Percentiles rank a stretch among this genome's conserved stretches.
These are phyloP conservation scores for Rhynchotus rufescens DNA, from an alignment of 2,797 vertebrate genomes.

Conservation along the genomic window DNA sequence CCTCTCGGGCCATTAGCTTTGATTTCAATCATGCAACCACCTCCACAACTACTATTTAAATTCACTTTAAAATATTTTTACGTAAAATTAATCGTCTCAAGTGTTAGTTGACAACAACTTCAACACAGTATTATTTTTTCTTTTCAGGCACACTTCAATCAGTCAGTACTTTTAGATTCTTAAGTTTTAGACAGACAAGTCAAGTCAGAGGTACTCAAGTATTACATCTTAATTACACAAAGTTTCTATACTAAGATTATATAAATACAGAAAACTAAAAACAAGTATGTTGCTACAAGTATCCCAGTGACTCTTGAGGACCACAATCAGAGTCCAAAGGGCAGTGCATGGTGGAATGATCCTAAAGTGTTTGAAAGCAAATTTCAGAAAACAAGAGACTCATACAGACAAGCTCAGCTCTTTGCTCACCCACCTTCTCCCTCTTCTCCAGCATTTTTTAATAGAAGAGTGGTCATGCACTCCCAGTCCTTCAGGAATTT, in stretches of 20 bases:
- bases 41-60: not conserved
- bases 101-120: not conserved
- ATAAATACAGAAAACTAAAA: not conserved
- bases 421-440: conserved; percentile 74
- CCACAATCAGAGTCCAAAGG: not conserved
- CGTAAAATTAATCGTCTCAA: not conserved
- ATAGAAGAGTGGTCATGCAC: conserved; percentile 85
- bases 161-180: not conserved
- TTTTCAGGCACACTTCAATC: not conserved
- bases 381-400: not conserved
- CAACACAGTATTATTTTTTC: not conserved
- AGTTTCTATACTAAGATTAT: not conserved
- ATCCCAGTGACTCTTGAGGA: not conserved
- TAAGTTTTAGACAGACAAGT: not conserved
- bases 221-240: not conserved
- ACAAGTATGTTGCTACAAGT: not conserved
- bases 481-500: conserved; percentile 91
- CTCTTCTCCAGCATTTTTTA: conserved; percentile 74
- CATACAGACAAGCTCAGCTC: not conserved
- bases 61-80: not conserved
- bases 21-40: not conserved
- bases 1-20: not conserved
- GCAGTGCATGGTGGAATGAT: not conserved
- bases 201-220: not conserved
- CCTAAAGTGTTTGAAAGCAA: not conserved